Evolutionary conservation across 2,797 vertebrate species (phyloP), one percentile per base, ranked within the genome.

Genomic region (Balearica regulorum): DNA sequence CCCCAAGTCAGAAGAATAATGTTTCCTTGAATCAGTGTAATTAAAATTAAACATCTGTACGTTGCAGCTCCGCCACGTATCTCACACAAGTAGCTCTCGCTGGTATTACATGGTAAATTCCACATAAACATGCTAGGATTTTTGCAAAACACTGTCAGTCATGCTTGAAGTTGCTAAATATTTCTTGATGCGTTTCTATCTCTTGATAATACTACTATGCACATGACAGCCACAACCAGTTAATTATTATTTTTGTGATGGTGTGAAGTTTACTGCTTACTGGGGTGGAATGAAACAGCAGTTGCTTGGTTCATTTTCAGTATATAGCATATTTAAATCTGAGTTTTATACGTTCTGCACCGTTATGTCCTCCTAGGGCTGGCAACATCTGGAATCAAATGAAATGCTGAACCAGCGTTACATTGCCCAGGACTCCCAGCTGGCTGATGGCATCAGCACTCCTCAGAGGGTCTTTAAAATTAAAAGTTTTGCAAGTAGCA

Each of bases 11-110:
- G 83, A 46, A 64, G 35, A 31, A n/a, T 70, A 58, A 49, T 22
- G n/a, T 93, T 90, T 85, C 69, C 83, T 95, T 87, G 51, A 83
- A 89, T 86, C 48, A 43, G 39, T 88, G 54, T 83, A 93, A 97
- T 68, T 66, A 83, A 72, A 94, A 80, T 44, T 75, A 92, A 91
- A 81, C 80, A 53, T 79, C 76, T 71, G 62, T 15, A 19, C 9
- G 6, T 44, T 82, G 71, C 11, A 91, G 31, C 77, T 91, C 70
- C 65, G 48, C 48, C 26, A 15, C 15, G 39, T 19, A 57, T 20
- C 43, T 53, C n/a, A 25, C 12, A 17, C 5, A 22, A 61, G 35
- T 26, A 43, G 46, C 35, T 70, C 58, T 53, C 29, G 10, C 35
- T n/a, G 39, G 46, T 28, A 10, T 83, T 33, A 37, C 25, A 10